Evolutionary conservation across 1,140 invertebrate species (phyloP), one percentile per base, ranked within the genome.

Genomic region (Neodiprion virginianus): DNA sequence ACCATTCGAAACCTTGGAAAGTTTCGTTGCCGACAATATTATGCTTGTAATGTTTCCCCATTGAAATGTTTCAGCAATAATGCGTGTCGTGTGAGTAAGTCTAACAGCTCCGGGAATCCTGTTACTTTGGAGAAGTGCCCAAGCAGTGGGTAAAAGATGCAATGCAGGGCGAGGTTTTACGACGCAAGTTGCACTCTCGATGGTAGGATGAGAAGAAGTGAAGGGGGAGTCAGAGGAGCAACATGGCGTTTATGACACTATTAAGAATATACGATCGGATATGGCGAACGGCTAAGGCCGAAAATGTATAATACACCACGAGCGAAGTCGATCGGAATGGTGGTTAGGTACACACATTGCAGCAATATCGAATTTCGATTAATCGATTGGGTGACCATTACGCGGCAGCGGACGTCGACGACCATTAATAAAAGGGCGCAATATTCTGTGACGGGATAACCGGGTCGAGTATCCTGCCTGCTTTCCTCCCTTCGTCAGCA

Each of bases 311-410:
- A 40, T 40, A 40, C 28, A 40, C 28, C 28, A 47, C 67, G 11
- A 12, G 40, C 67, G 21, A 11, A 23, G 67, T 21, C 21, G 21
- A 14, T 21, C 28, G 28, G 28, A 40, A 12, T 28, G 8, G 67
- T 21, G 67, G 11, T 11, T 47, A 12, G 17, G 40, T 21, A 69
- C 67, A 23, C 17, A 69, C 67, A 21, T 23, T 14, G 40, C 61
- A 17, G 8, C 78, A 78, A 77, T 84, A 87, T 87, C 82, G 85
- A 86, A 87, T 86, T 86, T 86, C 85, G 82, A 87, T 87, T 86
- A 86, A 87, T 87, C 85, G 86, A 83, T 85, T 79, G 81, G 71
- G 10, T 75, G 77, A 74, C 80, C 80, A 83, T 86, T 85, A 83
- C 81, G 78, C 73, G 79, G 76, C 28, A 40, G 28, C 70, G 75